Percentiles rank a stretch among this genome's conserved stretches.
Conservation (phyloP, 2,113 vertebrate genomes). For the Ictalurus furcatus region DNA sequence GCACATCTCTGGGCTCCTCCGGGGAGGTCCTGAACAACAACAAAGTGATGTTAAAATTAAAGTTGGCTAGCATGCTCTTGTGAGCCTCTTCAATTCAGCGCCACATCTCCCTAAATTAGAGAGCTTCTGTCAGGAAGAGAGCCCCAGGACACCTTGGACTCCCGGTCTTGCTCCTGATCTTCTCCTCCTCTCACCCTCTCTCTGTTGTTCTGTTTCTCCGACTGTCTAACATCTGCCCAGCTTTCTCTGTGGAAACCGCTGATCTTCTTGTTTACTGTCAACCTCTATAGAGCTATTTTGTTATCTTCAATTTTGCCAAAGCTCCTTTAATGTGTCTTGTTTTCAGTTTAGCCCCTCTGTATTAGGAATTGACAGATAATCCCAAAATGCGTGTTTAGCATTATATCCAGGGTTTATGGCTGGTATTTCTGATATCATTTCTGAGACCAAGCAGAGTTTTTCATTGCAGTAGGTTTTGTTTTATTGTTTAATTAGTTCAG, state of each 20-base stretch:
- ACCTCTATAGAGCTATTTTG: slow-evolving; percentile 27
- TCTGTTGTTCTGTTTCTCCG: slow-evolving; percentile 24
- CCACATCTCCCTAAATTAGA: slow-evolving; percentile 60
- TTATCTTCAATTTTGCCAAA: slow-evolving; percentile 17
- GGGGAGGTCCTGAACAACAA: slow-evolving; percentile 56
- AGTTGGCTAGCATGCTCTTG: slow-evolving; percentile 57
- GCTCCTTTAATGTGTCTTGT: neutral
- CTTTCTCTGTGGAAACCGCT: slow-evolving; percentile 7
- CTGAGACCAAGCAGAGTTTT: slow-evolving; percentile 35
- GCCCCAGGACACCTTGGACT: slow-evolving; percentile 56
- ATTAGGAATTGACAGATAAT: slow-evolving; percentile 38
- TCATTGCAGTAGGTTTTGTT: slow-evolving; percentile 24
- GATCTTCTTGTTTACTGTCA: neutral
- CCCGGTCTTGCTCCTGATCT: slow-evolving; percentile 20
- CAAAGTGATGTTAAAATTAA: slow-evolving; percentile 66
- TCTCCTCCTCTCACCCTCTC: slow-evolving; percentile 11
- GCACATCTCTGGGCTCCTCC: slow-evolving; percentile 55
- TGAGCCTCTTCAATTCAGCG: slow-evolving; percentile 51
- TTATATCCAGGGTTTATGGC: slow-evolving; percentile 44
- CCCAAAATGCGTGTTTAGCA: slow-evolving; percentile 36
- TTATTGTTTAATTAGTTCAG: slow-evolving; percentile 39
- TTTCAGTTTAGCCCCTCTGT: slow-evolving; percentile 37
- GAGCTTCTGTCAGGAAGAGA: slow-evolving; percentile 56
- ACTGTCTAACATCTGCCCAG: slow-evolving; percentile 23
- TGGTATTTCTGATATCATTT: slow-evolving; percentile 29